A percentile compares a stretch with the other conserved stretches of the same genome.
Conservation (phyloP, 2,888 invertebrate genomes). For the Torymus aiolomorphi region DNA sequence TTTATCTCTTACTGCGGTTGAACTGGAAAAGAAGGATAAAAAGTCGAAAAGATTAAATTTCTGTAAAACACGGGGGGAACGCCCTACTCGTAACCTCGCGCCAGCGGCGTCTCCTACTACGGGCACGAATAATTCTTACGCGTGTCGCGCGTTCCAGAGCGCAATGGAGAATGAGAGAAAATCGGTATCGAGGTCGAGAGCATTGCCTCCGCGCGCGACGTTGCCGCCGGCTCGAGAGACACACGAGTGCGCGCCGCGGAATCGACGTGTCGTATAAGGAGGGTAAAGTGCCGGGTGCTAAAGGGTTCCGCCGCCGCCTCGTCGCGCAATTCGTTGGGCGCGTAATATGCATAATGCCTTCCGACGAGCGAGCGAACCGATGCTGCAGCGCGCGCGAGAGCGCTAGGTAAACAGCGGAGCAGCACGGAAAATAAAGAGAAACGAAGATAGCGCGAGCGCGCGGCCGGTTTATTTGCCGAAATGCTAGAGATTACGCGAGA, state of each 20-base stretch:
- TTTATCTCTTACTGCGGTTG: too few species aligned
- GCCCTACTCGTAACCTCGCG: too few species aligned
- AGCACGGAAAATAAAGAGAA: neutral
- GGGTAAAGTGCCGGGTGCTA: neutral
- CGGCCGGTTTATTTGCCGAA: neutral
- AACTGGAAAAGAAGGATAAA: too few species aligned
- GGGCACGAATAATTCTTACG: too few species aligned
- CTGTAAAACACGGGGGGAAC: too few species aligned
- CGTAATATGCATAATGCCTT: slow-evolving; percentile 8
- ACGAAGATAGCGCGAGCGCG: neutral
- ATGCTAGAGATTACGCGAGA: neutral
- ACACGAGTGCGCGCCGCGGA: neutral
- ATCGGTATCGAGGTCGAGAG: too few species aligned
- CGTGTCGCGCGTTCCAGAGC: too few species aligned
- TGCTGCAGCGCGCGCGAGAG: neutral
- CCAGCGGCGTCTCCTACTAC: too few species aligned
- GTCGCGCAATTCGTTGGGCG: neutral
- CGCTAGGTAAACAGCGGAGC: slow-evolving; percentile 3
- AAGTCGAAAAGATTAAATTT: too few species aligned
- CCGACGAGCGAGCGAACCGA: slow-evolving; percentile 4
- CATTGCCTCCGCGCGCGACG: too few species aligned
- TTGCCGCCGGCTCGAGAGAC: too few species aligned
- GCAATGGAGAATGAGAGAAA: too few species aligned
- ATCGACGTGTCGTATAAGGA: neutral
- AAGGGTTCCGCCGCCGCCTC: neutral